Base-by-base conservation (phyloP, 2,797 vertebrate genomes). In the Pangasius macronema region DNA sequence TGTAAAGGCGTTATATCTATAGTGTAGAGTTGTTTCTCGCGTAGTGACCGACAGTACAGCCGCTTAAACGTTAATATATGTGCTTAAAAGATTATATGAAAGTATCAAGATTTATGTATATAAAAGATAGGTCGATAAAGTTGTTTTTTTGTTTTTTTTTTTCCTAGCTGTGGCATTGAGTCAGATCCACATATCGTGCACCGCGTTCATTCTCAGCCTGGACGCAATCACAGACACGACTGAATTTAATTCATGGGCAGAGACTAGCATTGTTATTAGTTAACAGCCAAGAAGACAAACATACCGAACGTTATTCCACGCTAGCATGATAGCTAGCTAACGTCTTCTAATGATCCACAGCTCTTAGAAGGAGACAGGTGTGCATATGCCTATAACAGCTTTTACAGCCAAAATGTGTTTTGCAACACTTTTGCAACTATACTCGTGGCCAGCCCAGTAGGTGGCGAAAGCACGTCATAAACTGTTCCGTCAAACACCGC, bases 31-130 rank as follows among this genome's bases (percentile, higher is more conserved):
- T 90, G 89, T 92, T 93, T 91, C 87, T 86, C 91, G 92, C 90
- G 91, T 93, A 93, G 92, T 91, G 89, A 79, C 91, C 92, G 92
- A 93, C 95, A 93, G 91, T 91, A 87, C 90, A 88, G 87, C 91
- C 91, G 85, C 92, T 92, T 91, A 92, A 93, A 93, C 94, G 88
- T 93, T 94, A 94, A 92, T 92, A 92, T 95, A 95, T 94, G 94
- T 95, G 93, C 92, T 93, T 93, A 87, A 90, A 90, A 93, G 88
- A 93, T 94, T 94, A 93, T 93, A 94, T 93, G 92, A 94, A 94
- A 90, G 92, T 86, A 94, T 94, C 94, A 93, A 93, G 93, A 88
- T 92, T 92, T 93, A 94, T 80, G 94, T 91, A 91, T 93, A 91
- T 92, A 90, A 93, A 90, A 89, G 93, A 70, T 90, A 92, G 82